A percentile compares a stretch with the other conserved stretches of the same genome.
Evolutionary conservation across 2,888 invertebrate genomes (phyloP).

Genomic region (Stomorhina lunata): DNA sequence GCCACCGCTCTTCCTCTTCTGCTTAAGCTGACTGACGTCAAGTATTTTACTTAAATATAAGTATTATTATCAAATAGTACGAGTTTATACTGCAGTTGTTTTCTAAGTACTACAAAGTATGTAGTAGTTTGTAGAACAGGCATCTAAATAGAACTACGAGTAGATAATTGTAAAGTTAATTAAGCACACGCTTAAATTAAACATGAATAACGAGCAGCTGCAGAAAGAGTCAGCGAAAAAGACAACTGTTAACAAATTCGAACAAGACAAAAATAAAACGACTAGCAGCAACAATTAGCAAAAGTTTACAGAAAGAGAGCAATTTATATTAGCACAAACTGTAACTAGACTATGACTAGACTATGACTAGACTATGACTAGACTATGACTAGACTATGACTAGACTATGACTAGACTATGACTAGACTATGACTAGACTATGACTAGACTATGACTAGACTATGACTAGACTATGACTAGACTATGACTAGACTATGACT

Average conservation of each 20-base stretch:
- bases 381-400: background rate
- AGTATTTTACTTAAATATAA: slow-evolving; percentile 9
- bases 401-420: background rate
- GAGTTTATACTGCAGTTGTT: slow-evolving; percentile 39
- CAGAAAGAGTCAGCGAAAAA: background rate
- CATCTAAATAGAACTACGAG: slow-evolving; percentile 20
- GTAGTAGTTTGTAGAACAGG: slow-evolving; percentile 23
- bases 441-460: background rate
- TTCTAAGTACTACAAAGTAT: slow-evolving; percentile 2
- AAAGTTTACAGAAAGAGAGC: too few species aligned
- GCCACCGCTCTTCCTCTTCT: background rate
- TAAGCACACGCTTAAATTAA: slow-evolving; percentile 50
- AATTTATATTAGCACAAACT: too few species aligned
- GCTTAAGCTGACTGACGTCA: background rate
- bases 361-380: too few species aligned
- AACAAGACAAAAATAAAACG: too few species aligned
- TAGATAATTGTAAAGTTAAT: slow-evolving; percentile 60
- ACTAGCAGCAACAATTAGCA: background rate
- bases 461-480: background rate
- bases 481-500: slow-evolving; percentile 6
- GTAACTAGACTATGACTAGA: too few species aligned
- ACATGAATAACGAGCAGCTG: slow-evolving; percentile 24
- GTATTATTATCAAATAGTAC: slow-evolving; percentile 16
- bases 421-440: slow-evolving; percentile 1
- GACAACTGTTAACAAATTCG: background rate